Evolutionary conservation across 2,113 vertebrate species (phyloP).

Genomic region (Steatornis caripensis): DNA sequence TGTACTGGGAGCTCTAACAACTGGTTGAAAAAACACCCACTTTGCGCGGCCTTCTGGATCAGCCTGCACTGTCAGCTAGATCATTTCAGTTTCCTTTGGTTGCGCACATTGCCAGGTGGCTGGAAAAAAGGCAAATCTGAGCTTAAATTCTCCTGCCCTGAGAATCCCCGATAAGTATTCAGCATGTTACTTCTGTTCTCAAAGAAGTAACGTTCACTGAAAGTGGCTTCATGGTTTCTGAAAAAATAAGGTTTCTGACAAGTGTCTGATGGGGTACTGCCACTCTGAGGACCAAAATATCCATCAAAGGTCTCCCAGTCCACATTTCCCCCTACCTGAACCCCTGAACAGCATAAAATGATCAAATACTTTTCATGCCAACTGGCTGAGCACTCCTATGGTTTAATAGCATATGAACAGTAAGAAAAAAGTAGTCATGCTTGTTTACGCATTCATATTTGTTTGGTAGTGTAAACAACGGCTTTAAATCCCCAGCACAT

Average conservation of each 20-base stretch:
- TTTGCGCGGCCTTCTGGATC: background rate
- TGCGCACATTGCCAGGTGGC: background rate
- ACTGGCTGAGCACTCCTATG: background rate
- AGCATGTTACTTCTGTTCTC: background rate
- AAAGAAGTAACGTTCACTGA: background rate
- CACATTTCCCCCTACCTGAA: background rate
- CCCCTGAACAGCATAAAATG: background rate
- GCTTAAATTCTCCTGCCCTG: background rate
- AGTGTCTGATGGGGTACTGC: background rate
- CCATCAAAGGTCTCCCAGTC: background rate
- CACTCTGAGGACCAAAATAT: background rate
- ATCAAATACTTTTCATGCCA: background rate
- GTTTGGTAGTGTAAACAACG: background rate
- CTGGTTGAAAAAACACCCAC: background rate
- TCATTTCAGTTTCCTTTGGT: background rate
- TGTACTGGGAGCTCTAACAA: background rate
- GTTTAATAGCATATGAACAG: background rate
- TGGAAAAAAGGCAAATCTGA: background rate
- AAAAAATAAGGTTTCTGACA: background rate
- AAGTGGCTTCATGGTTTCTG: background rate
- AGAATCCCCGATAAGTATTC: background rate
- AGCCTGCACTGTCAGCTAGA: accelerated
- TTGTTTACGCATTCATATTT: background rate
- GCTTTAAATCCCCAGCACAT: background rate
- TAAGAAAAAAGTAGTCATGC: background rate